These are phyloP conservation scores for Exaiptasia diaphana DNA, from an alignment of 64 coral and sea anemone genomes.

Conservation along the genomic window DNA sequence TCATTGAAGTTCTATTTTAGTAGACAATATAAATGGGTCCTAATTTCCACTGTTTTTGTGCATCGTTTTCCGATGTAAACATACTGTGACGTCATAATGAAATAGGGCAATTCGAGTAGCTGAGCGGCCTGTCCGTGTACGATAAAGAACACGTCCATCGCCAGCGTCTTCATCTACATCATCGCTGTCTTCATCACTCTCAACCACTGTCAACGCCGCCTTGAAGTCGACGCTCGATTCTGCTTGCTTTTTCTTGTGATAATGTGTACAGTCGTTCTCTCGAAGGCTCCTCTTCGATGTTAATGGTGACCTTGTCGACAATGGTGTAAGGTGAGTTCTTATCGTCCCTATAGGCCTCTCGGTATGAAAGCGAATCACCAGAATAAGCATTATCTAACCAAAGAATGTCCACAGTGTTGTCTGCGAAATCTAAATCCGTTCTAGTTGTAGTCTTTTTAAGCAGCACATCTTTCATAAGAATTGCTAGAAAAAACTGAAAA, in stretches of 20 bases:
- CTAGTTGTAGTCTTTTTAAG: constrained; percentile 33
- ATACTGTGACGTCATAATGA: too few relatives aligned
- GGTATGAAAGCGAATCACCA: constrained; percentile 28
- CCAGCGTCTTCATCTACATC: neutral
- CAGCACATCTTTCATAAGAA: constrained; percentile 42
- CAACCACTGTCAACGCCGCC: neutral
- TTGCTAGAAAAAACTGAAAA: constrained; percentile 47
- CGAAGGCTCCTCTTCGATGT: constrained; percentile 27
- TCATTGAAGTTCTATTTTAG: too few relatives aligned
- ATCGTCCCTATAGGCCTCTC: constrained; percentile 48
- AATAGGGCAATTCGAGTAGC: neutral
- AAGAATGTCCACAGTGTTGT: constrained; percentile 41
- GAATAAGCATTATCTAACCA: constrained; percentile 37
- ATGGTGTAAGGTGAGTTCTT: constrained; percentile 41
- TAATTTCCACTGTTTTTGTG: too few relatives aligned
- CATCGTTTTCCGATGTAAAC: too few relatives aligned
- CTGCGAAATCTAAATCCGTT: constrained; percentile 42
- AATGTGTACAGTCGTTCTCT: constrained; percentile 37
- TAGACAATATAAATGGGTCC: too few relatives aligned
- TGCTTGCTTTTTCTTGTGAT: constrained; percentile 26
- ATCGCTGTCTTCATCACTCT: constrained; percentile 1
- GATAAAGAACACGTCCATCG: neutral
- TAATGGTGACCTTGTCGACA: too few relatives aligned
- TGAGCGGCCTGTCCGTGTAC: neutral
- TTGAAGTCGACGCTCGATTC: constrained; percentile 13